Percentiles rank a stretch among this genome's conserved stretches.
These are phyloP conservation scores for Saxicola maurus DNA, from an alignment of 2,797 vertebrate species.

Conservation along the genomic window DNA sequence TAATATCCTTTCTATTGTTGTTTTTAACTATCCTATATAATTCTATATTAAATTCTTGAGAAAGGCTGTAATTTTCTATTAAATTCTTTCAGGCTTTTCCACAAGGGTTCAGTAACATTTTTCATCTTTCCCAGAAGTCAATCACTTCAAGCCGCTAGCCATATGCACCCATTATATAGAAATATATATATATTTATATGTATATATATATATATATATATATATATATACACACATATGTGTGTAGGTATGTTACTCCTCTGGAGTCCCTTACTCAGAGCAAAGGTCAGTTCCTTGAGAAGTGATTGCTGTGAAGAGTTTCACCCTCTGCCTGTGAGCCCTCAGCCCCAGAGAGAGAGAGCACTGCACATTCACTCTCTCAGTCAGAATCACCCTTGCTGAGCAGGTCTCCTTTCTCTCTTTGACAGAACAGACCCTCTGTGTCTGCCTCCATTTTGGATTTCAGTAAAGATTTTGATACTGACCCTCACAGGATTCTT, in stretches of 20 bases:
- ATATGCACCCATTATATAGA: not conserved
- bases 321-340: accelerated
- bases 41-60: slow-evolving; percentile 64
- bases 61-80: slow-evolving; percentile 57
- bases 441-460: accelerated
- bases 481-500: not conserved
- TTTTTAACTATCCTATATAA: slow-evolving; percentile 62
- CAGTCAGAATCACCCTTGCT: not conserved
- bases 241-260: not conserved
- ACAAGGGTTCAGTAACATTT: slow-evolving; percentile 40
- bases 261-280: not conserved
- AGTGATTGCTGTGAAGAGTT: not conserved
- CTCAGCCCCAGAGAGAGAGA: accelerated
- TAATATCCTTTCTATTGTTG: slow-evolving; percentile 60
- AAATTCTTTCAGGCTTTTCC: slow-evolving; percentile 51
- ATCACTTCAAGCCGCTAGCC: slow-evolving; percentile 13
- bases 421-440: not conserved
- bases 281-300: not conserved
- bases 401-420: not conserved
- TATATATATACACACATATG: accelerated
- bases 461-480: not conserved
- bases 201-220: no score
- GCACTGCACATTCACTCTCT: accelerated
- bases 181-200: not conserved
- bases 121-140: slow-evolving; percentile 45